Evolutionary conservation across 2,113 vertebrate species (phyloP).

Genomic region (Paramisgurnus dabryanus): DNA sequence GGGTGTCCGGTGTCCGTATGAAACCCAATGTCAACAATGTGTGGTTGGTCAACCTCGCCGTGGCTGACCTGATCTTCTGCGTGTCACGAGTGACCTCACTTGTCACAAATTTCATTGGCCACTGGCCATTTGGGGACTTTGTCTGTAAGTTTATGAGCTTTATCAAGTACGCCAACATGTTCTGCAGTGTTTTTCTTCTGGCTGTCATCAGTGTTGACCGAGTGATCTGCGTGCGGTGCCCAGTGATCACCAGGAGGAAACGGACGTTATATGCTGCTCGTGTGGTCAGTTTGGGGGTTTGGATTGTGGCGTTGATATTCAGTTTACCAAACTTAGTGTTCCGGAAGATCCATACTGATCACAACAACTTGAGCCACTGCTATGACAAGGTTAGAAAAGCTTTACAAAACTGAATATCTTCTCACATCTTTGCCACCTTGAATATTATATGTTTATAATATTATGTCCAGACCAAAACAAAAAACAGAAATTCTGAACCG

Average conservation of each 20-base stretch:
- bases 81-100: constrained; percentile 67
- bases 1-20: constrained; percentile 67
- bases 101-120: constrained; percentile 64
- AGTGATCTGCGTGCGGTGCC: constrained; percentile 68
- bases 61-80: constrained; percentile 75
- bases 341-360: constrained; percentile 57
- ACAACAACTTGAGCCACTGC: constrained; percentile 71
- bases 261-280: constrained; percentile 58
- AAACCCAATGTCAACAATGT: constrained; percentile 70
- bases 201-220: constrained; percentile 81
- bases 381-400: not conserved
- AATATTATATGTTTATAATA: too few species aligned
- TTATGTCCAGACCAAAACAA: too few species aligned
- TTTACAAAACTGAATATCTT: not conserved
- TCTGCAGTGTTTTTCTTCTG: constrained; percentile 77
- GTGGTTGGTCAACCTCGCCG: constrained; percentile 76
- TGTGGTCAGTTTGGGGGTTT: constrained; percentile 59
- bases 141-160: constrained; percentile 79
- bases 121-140: constrained; percentile 75
- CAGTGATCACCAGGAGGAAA: constrained; percentile 64
- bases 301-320: constrained; percentile 59
- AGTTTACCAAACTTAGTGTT: constrained; percentile 69
- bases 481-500: too few species aligned
- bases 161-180: constrained; percentile 78
- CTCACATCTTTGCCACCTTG: too few species aligned